Base-by-base conservation (phyloP, 2,797 vertebrate genomes). In the Allobates femoralis region DNA sequence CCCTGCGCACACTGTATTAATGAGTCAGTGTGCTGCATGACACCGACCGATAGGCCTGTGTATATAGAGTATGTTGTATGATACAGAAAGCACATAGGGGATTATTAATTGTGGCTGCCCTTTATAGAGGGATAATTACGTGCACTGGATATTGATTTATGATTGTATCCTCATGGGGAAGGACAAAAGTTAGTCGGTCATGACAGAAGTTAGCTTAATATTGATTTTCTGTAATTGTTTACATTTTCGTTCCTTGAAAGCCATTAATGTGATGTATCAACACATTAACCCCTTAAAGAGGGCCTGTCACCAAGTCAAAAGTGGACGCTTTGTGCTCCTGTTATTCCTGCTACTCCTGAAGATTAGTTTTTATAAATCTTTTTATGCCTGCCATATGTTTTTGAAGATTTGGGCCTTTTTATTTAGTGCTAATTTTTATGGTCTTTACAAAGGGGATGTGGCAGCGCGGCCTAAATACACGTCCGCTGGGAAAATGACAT, bases 61-160 rank as follows among this genome's bases (percentile, higher is more conserved):
- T 69, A 28, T 79, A 50, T 18, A 34, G 21, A 30, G 18, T 34
- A 32, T 80, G 69, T 75, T 50, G 80, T 26, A 73, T 50, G 77
- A 86, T 81, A 81, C 85, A 21, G n/a, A n/a, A n/a, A n/a, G 34
- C 74, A 21, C 67, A 51, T 62, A 69, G 8, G 53, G 55, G 28
- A 37, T 34, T 19, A 12, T n/a, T 21, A 76, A 81, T 28, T 64
- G 28, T 53, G 3, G n/a, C 53, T n/a, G n/a, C 32, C 73, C 23
- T 62, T 55, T 23, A 41, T 12, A 46, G 18, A 55, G 41, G 8
- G 71, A 82, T 58, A n/a, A 32, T 37, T 50, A 50, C 55, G 46
- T 53, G 51, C 26, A 30, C 60, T 66, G 41, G 30, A 4, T 74
- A 32, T 51, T 64, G 55, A 75, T 64, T 53, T 41, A 81, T 75